These are phyloP conservation scores for Naso thynnoides DNA, from an alignment of 2,797 vertebrate species.

Conservation along the genomic window DNA sequence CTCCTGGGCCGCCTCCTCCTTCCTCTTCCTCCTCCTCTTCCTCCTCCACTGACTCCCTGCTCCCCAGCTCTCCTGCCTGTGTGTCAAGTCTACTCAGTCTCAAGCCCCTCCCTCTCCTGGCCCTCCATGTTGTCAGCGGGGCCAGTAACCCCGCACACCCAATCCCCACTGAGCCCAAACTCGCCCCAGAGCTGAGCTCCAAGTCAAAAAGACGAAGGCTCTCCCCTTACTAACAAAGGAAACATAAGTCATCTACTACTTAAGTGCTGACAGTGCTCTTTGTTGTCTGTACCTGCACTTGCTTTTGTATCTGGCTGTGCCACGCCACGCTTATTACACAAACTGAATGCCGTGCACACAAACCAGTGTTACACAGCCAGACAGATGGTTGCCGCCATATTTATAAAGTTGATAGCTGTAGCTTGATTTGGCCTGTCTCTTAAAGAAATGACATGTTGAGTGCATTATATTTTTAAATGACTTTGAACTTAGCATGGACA, in stretches of 20 bases:
- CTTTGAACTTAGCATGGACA: conserved; percentile 72
- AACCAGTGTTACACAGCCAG: conserved; percentile 53
- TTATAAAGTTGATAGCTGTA: conserved; percentile 68
- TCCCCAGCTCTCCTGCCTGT: conserved; percentile 94
- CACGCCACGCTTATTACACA: conserved; percentile 67
- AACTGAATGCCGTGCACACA: conserved; percentile 59
- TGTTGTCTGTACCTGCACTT: conserved; percentile 73
- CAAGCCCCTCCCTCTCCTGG: conserved; percentile 98
- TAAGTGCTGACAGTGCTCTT: conserved; percentile 67
- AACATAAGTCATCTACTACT: conserved; percentile 70
- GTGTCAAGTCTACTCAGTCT: conserved; percentile 98
- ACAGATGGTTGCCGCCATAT: conserved; percentile 67
- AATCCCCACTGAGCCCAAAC: conserved; percentile 87
- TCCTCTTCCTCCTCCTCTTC: conserved; percentile 90
- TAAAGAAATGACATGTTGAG: conserved; percentile 78
- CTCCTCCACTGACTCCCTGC: conserved; percentile 92
- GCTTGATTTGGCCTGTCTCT: conserved; percentile 65
- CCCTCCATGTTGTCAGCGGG: conserved; percentile 94
- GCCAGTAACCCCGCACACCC: conserved; percentile 76
- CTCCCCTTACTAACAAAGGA: conserved; percentile 91
- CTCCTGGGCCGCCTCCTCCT: conserved; percentile 88
- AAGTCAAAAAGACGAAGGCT: conserved; percentile 95
- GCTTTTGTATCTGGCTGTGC: conserved; percentile 78
- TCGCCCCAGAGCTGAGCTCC: conserved; percentile 83
- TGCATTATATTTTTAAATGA: conserved; percentile 79